Evolutionary conservation across 2,797 vertebrate genomes (phyloP).

Genomic region (Anguilla obscura): DNA sequence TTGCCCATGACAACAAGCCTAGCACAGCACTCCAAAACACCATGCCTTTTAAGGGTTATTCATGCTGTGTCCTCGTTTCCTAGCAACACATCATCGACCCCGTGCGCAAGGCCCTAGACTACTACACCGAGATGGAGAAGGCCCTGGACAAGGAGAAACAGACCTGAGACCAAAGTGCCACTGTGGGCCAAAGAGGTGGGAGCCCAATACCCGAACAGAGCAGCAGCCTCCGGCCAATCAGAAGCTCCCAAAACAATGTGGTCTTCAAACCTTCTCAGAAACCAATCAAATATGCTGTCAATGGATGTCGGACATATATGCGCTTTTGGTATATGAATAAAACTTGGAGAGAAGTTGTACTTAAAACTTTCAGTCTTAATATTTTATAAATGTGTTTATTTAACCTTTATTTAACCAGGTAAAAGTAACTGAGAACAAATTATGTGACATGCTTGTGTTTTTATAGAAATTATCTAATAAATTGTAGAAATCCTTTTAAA

Average conservation of each 20-base stretch:
- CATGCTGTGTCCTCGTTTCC: conserved; percentile 34
- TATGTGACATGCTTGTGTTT: no score
- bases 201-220: neutral
- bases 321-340: neutral
- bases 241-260: neutral
- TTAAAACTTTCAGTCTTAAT: neutral
- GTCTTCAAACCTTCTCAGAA: neutral
- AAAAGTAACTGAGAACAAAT: no score
- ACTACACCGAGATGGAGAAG: conserved; percentile 81
- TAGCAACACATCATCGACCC: conserved; percentile 78
- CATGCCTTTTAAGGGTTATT: neutral
- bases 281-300: neutral
- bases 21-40: neutral
- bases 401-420: no score
- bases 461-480: neutral
- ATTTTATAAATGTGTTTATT: neutral
- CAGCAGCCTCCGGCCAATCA: conserved; percentile 6
- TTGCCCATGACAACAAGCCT: neutral
- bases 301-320: neutral
- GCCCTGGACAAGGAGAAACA: conserved; percentile 71
- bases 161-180: conserved; percentile 62
- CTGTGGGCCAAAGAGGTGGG: conserved; percentile 12
- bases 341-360: neutral
- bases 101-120: conserved; percentile 75
- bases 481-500: neutral